These are phyloP conservation scores for Dinocampus coccinellae DNA, from an alignment of 2,888 invertebrate genomes.

Conservation along the genomic window DNA sequence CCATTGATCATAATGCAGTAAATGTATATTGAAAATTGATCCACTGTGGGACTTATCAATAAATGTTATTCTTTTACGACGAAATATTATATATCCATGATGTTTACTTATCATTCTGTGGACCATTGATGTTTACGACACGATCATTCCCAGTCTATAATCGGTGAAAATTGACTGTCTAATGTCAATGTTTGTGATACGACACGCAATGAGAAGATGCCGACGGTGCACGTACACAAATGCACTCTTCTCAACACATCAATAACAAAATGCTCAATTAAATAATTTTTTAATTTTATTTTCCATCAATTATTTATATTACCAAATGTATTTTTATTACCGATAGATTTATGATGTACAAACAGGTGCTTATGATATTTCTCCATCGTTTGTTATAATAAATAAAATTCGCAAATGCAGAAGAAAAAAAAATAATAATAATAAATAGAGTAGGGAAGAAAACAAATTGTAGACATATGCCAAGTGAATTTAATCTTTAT, in stretches of 20 bases:
- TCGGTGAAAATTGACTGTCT: conserved; percentile 50
- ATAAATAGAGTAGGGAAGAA: too few relatives aligned
- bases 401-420: background rate
- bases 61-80: background rate
- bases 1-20: background rate
- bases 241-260: background rate
- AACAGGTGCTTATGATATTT: background rate
- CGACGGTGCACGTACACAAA: conserved; percentile 3
- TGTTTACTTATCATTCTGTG: conserved; percentile 2
- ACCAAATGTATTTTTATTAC: background rate
- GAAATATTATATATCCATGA: conserved; percentile 2
- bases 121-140: conserved; percentile 44
- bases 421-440: background rate
- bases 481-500: background rate
- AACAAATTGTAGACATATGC: background rate
- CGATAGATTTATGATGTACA: background rate
- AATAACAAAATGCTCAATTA: background rate
- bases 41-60: background rate
- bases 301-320: background rate
- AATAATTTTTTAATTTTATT: too few relatives aligned
- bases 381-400: too few relatives aligned
- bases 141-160: conserved; percentile 43
- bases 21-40: background rate
- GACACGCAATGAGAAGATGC: conserved; percentile 34
- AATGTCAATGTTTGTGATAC: conserved; percentile 54